Evolutionary conservation across 1,140 invertebrate genomes (phyloP).

Genomic region (Reticulitermes speratus): DNA sequence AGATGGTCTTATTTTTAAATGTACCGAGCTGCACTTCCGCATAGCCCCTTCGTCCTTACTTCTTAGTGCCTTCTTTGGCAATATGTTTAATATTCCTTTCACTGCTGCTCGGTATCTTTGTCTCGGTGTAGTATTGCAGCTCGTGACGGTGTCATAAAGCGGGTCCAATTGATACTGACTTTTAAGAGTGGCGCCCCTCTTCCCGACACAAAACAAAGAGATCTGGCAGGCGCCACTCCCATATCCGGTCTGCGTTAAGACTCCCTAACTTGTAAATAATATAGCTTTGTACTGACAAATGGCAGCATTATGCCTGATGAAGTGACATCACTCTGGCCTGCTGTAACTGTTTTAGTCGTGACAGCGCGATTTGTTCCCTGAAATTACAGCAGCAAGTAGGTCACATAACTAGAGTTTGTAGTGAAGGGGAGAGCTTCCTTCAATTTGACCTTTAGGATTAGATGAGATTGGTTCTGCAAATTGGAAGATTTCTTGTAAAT

Average conservation of each 20-base stretch:
- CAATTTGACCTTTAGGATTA: neutral
- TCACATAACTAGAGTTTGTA: neutral
- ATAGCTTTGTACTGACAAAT: neutral
- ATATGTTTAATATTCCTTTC: no score
- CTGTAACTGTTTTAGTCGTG: neutral
- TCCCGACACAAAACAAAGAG: no score
- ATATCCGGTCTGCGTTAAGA: neutral
- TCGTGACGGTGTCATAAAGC: no score
- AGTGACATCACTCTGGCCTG: neutral
- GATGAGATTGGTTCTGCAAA: neutral
- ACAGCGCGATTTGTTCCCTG: neutral
- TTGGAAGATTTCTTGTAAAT: neutral
- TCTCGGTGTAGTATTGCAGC: no score
- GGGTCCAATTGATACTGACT: no score
- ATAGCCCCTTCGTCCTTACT: no score
- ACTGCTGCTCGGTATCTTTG: no score
- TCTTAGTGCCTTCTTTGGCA: no score
- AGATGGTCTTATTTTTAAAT: no score
- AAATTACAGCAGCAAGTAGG: neutral
- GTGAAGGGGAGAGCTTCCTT: neutral
- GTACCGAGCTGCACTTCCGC: no score
- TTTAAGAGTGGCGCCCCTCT: no score
- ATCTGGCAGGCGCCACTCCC: neutral
- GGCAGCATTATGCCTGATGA: neutral
- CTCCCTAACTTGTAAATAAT: neutral